Conservation (phyloP, 2,797 vertebrate species). For the Trichosurus vulpecula region DNA sequence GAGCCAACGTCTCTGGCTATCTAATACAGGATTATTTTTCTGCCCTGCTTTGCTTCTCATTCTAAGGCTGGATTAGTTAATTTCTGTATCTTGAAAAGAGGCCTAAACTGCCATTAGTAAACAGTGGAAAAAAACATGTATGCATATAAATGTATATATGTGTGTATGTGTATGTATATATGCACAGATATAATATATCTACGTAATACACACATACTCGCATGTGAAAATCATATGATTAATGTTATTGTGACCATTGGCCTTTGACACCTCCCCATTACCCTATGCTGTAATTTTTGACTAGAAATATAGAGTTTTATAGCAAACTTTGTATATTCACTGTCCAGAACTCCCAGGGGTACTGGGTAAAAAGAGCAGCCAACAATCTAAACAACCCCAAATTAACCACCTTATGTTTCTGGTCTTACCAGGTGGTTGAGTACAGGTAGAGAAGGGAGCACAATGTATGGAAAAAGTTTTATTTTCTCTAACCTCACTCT, state of each 20-base stretch:
- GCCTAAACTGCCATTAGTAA: not conserved
- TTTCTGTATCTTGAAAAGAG: not conserved
- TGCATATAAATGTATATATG: not conserved
- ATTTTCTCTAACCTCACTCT: not conserved
- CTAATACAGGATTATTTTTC: not conserved
- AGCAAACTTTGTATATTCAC: not conserved
- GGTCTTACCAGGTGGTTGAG: not conserved
- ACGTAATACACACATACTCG: no score
- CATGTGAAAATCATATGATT: no score
- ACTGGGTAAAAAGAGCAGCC: not conserved
- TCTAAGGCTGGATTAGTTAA: not conserved
- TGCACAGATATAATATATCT: no score
- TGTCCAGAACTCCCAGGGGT: not conserved
- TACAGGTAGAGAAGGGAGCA: not conserved
- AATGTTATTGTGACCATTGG: no score
- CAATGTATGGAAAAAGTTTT: not conserved
- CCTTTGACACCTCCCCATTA: no score
- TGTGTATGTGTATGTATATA: no score
- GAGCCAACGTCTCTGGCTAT: not conserved
- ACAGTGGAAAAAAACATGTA: not conserved
- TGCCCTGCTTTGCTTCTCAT: not conserved
- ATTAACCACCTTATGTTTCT: not conserved
- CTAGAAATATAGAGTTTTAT: not conserved
- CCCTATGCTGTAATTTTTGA: not conserved
- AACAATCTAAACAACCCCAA: not conserved